Evolutionary conservation across 2,888 invertebrate species (phyloP), one percentile per base, ranked within the genome.

Genomic region (Eilema griseolum): DNA sequence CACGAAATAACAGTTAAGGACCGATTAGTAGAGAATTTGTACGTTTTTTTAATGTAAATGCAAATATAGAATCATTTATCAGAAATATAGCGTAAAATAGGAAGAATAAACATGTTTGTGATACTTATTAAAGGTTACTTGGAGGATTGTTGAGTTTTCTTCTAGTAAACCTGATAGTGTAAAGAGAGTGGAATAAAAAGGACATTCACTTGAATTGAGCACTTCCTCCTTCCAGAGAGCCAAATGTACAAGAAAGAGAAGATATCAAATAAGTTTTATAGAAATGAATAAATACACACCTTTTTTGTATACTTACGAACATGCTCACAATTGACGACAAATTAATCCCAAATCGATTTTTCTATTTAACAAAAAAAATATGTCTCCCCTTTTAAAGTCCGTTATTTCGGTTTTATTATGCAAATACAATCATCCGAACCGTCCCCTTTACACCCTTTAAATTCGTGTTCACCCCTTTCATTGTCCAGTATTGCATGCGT

Each of bases 401-500:
- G 75, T 78, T 82, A 81, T 82, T 78, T 71, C 66, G 67, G 73
- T 80, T 75, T 72, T 80, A 76, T 82, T 82, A 82, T 83, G 83
- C 80, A 82, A 83, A 82, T 82, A 83, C 67, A 82, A 82, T 83
- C 73, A 74, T 60, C 20, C 33, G 61, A 41, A 23, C 70, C 73
- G 73, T 73, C 78, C 83, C 74, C 41, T 8, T 24, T 57, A 23
- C 31, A 3, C 37, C 37, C 37, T 10, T 24, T n/a, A 14, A 16
- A 59, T 14, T 56, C 11, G 28, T 60, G 61, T 74, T 75, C 76
- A 83, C 73, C 80, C 82, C 83, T 83, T 81, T 75, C 68, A 69
- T 78, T 75, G 79, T 82, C 78, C 74, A 77, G 75, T 80, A 73
- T 73, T 80, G 78, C 82, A 83, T 82, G 77, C 71, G 80, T 83